These are phyloP conservation scores for human (Homo sapiens) DNA, from an alignment of 2,113 vertebrate genomes.

Conservation along the genomic window DNA sequence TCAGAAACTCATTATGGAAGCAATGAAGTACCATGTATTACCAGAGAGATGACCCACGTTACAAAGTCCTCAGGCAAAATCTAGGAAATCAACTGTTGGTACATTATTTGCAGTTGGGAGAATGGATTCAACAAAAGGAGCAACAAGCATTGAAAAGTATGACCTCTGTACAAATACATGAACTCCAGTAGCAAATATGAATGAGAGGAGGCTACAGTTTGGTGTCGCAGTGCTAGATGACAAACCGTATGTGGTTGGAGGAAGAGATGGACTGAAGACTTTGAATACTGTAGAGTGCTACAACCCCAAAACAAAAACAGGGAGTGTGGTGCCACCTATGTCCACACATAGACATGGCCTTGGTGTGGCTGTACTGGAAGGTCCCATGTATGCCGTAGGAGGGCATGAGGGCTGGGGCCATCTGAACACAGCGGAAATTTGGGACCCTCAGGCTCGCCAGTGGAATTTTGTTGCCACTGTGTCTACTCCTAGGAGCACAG, in stretches of 20 bases:
- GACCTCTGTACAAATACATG: constrained; percentile 95
- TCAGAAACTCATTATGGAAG: constrained; percentile 98
- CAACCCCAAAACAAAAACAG: constrained; percentile 91
- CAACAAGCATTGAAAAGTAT: constrained; percentile 98
- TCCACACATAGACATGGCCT: constrained; percentile 97
- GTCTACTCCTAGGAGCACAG: constrained; percentile 97
- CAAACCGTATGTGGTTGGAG: constrained; percentile 97
- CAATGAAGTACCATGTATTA: constrained; percentile 96
- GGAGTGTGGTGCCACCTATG: constrained; percentile 95
- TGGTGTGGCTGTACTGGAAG: constrained; percentile 97
- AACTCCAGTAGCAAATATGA: constrained; percentile 97
- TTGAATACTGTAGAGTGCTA: constrained; percentile 98
- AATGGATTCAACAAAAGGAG: constrained; percentile 98
- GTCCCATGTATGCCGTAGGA: constrained; percentile 98
- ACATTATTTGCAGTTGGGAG: constrained; percentile 96
- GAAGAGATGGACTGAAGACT: constrained; percentile 97
- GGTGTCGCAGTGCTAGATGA: constrained; percentile 95
- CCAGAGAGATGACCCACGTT: constrained; percentile 93
- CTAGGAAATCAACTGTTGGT: constrained; percentile 96
- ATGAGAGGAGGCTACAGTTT: constrained; percentile 95
- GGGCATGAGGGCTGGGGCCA: constrained; percentile 99
- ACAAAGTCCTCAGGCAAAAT: constrained; percentile 96
- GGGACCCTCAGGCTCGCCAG: constrained; percentile 98
- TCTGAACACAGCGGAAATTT: constrained; percentile 97
- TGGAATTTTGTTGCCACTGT: constrained; percentile 99